Evolutionary conservation across 2,797 vertebrate genomes (phyloP).

Genomic region (Gobionotothen gibberifrons): DNA sequence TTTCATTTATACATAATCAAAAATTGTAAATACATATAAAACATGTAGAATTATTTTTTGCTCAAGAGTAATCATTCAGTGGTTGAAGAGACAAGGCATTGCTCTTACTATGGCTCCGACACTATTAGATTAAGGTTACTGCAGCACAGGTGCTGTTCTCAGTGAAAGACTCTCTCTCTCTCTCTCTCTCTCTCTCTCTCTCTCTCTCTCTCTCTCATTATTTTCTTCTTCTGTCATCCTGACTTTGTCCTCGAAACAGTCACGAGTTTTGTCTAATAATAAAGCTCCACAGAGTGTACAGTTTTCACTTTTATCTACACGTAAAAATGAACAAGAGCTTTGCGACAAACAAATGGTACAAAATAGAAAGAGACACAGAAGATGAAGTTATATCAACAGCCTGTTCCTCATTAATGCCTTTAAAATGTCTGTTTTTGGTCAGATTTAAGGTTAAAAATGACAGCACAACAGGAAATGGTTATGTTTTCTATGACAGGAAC

Average conservation of each 20-base stretch:
- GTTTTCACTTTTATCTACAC: slow-evolving; percentile 47
- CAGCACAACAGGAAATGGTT: slow-evolving; percentile 42
- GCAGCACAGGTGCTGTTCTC: slow-evolving; percentile 48
- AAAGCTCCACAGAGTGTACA: slow-evolving; percentile 35
- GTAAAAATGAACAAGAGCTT: slow-evolving; percentile 19
- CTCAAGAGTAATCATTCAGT: slow-evolving; percentile 52
- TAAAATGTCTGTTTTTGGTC: slow-evolving; percentile 27
- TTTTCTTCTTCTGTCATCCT: slow-evolving; percentile 19
- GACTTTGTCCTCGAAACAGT: slow-evolving; percentile 49
- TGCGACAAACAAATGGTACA: slow-evolving; percentile 15
- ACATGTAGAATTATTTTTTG: slow-evolving; percentile 66
- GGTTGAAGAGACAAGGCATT: slow-evolving; percentile 63
- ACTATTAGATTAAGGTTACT: slow-evolving; percentile 46
- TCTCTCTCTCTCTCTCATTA: slow-evolving; percentile 2
- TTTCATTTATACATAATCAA: slow-evolving; percentile 65
- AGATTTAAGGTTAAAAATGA: slow-evolving; percentile 36
- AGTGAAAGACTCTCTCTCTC: slow-evolving; percentile 31
- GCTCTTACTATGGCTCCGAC: slow-evolving; percentile 63
- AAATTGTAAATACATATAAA: slow-evolving; percentile 80
- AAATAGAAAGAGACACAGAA: slow-evolving; percentile 25
- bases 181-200: slow-evolving; percentile 13
- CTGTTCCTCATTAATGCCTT: slow-evolving; percentile 32
- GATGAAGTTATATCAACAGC: background rate
- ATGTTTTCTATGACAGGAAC: slow-evolving; percentile 52
- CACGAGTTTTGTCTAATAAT: slow-evolving; percentile 32